Evolutionary conservation across 2,113 vertebrate species (phyloP), one percentile per base, ranked within the genome.

Genomic region (Apteryx owenii): DNA sequence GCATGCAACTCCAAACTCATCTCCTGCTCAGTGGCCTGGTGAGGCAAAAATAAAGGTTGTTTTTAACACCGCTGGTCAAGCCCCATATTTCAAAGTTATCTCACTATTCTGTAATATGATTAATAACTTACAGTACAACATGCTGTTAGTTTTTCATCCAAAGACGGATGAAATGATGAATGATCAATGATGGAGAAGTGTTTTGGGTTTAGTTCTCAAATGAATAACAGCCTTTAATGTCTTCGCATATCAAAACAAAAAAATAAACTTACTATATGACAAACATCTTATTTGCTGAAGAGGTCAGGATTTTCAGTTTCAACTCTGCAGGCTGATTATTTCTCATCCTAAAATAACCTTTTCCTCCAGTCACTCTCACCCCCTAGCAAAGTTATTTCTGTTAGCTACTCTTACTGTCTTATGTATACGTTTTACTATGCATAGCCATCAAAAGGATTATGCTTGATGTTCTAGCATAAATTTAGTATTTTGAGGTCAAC

Each of bases 21-120:
- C 99, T 94, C 99, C 99, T 92, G 98, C 99, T 77, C 99, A 99
- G 72, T 99, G 99, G 99, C 99, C 99, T 97, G 99, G 99, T 99
- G 98, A 98, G 98, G 83, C 56, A 76, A 82, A 92, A 50, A 62
- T 51, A 40, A 77, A 50, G 22, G 22, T 76, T 96, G 48, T n/a
- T 87, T 87, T 42, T 51, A 75, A 42, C 18, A 84, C 23, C 26
- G 11, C 42, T 75, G 40, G 51, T 68, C 62, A 44, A 76, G 61
- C 18, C 79, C 14, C 50, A 14, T 6, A 4, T 83, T 64, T 71
- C 50, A 72, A 38, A 72, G n/a, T 77, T 29, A 65, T 70, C 40
- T 91, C 40, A 71, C 10, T 75, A 18, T 50, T 53, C 68, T 88
- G 18, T 73, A 81, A 85, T 65, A 20, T 15, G 18, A 73, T 26